phyloP scores from a whole-genome alignment of 2,888 invertebrate genomes.

The Octonoba sinensis region DNA sequence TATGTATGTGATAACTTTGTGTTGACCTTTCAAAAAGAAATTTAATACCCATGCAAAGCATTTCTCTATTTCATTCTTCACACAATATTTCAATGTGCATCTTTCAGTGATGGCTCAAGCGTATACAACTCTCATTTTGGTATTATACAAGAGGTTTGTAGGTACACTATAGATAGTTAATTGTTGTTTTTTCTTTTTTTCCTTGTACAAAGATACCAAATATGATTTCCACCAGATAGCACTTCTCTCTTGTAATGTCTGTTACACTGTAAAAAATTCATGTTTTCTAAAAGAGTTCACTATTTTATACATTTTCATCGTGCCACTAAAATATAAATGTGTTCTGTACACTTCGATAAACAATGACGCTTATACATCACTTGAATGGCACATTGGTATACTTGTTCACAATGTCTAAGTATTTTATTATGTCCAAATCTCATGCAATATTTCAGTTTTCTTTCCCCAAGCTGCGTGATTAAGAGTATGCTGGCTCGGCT shows the following conservation, averaged over 20 bases:
- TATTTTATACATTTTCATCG: constrained; percentile 56
- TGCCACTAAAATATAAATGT: constrained; percentile 40
- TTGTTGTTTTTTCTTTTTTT: constrained; percentile 18
- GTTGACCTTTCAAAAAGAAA: constrained; percentile 41
- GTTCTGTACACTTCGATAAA: constrained; percentile 49
- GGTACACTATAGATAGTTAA: constrained; percentile 9
- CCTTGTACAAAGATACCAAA: constrained; percentile 8
- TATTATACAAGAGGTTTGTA: constrained; percentile 22
- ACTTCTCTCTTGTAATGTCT: constrained; percentile 50
- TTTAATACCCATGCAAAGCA: constrained; percentile 41
- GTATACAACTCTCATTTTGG: constrained; percentile 44
- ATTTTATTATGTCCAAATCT: constrained; percentile 59
- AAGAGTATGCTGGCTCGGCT: constrained; percentile 55
- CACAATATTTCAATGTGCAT: constrained; percentile 58
- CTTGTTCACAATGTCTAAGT: constrained; percentile 56
- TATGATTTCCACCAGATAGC: background rate
- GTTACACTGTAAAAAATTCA: constrained; percentile 18
- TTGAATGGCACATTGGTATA: constrained; percentile 61
- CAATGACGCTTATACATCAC: constrained; percentile 50
- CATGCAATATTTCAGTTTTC: constrained; percentile 53
- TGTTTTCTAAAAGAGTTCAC: constrained; percentile 42
- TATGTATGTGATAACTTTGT: constrained; percentile 62
- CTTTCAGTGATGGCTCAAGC: constrained; percentile 61
- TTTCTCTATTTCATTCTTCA: constrained; percentile 51
- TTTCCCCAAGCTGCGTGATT: constrained; percentile 53